Percentiles rank a stretch among this genome's conserved stretches.
Evolutionary conservation across 2,797 vertebrate genomes (phyloP).

Genomic region (Epinephelus coioides): DNA sequence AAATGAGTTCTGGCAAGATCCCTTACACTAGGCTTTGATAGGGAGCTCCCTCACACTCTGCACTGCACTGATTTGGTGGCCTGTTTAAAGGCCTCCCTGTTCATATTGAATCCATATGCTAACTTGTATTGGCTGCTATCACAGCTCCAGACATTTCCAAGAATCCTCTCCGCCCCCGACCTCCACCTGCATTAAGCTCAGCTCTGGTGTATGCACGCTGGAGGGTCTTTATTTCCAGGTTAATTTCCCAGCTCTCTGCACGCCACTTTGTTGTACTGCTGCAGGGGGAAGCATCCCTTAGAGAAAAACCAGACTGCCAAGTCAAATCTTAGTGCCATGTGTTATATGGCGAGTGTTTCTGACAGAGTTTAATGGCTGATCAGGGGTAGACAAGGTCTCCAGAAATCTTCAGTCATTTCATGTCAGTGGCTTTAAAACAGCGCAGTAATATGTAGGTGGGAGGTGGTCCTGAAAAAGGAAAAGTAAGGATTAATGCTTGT

Average conservation of each 20-base stretch:
- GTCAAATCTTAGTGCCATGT: constrained; percentile 24
- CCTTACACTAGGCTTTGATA: background rate
- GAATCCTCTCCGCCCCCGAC: constrained; percentile 15
- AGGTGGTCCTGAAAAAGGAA: background rate
- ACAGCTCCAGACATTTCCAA: constrained; percentile 23
- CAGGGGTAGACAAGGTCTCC: background rate
- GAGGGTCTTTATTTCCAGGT: constrained; percentile 35
- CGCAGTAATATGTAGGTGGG: background rate
- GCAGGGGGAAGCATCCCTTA: background rate
- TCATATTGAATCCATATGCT: background rate
- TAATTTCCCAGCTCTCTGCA: constrained; percentile 28
- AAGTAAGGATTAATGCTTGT: background rate
- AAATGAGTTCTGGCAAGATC: constrained; percentile 3
- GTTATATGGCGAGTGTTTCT: background rate
- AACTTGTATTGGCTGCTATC: background rate
- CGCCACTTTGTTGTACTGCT: constrained; percentile 7
- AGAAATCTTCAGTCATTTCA: constrained; percentile 2
- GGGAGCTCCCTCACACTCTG: background rate
- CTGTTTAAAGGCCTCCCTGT: constrained; percentile 8
- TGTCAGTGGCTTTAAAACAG: background rate
- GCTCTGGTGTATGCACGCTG: constrained; percentile 14
- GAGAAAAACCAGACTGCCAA: constrained; percentile 19
- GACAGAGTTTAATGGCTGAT: constrained; percentile 26
- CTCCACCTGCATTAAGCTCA: constrained; percentile 32
- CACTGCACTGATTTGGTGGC: constrained; percentile 6